These are phyloP conservation scores for Pherbina coryleti DNA, from an alignment of 2,888 invertebrate genomes.

Conservation along the genomic window DNA sequence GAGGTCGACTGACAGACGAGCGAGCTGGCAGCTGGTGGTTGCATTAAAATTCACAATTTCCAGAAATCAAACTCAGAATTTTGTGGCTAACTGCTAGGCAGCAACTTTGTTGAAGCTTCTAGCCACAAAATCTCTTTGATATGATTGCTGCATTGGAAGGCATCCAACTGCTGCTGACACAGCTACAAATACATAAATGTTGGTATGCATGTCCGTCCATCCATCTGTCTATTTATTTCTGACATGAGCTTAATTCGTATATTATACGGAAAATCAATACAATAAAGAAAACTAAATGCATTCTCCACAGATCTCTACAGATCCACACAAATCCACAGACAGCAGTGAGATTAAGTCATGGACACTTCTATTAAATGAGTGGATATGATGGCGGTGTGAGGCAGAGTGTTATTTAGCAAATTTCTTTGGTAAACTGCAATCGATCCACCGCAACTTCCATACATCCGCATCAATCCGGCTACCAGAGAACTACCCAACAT, in stretches of 20 bases:
- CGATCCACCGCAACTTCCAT: constrained; percentile 21
- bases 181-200: not conserved
- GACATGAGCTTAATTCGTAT: not conserved
- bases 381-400: not conserved
- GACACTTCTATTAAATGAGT: no score
- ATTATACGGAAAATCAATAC: constrained; percentile 19
- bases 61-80: constrained; percentile 19
- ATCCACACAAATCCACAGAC: no score
- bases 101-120: constrained; percentile 16
- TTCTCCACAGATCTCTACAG: no score
- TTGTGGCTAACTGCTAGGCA: constrained; percentile 19
- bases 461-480: not conserved
- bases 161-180: not conserved
- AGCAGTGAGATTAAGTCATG: no score
- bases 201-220: not conserved
- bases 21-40: not conserved
- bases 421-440: constrained; percentile 7
- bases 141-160: not conserved
- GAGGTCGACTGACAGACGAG: not conserved
- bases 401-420: not conserved
- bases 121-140: constrained; percentile 20
- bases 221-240: not conserved
- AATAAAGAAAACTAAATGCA: not conserved
- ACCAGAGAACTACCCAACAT: not conserved
- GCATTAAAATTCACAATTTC: constrained; percentile 10